Evolutionary conservation across 2,797 vertebrate genomes (phyloP), one percentile per base, ranked within the genome.

Genomic region (Halcyon leucocephala): DNA sequence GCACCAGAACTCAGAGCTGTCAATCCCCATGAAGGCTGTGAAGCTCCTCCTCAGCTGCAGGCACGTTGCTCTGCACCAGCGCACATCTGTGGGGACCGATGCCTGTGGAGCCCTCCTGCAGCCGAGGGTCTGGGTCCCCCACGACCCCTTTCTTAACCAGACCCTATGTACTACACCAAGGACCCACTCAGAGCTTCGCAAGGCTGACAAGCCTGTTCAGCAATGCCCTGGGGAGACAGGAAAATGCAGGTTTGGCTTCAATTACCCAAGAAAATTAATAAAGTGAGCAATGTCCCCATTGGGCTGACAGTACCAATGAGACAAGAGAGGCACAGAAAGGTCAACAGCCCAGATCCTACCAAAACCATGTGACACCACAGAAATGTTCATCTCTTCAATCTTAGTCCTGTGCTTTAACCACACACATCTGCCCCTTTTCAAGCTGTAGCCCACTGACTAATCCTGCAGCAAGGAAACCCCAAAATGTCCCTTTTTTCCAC

Each of bases 361-460:
- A 4, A 67, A 80, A 86, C 12, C 69, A 49, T 1, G 2, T 20
- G 46, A 5, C 69, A 72, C 17, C 1, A 2, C 57, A 88, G 35
- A 74, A 79, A 60, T 8, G 25, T 9, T 61, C 46, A 73, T 10
- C 66, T 93, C 39, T 35, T 83, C 72, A 48, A 2, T 22, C 85
- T 66, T 11, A 62, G 14, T 55, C 76, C 87, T 48, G 33, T 52
- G 77, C 51, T 64, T 54, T 95, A 91, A 91, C 90, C 93, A 73
- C 93, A 86, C 4, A 25, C 21, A 49, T 73, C 73, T 86, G 55
- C 51, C 58, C 25, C 51, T 88, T 66, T 73, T 54, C 74, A 60
- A 52, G 48, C 58, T 41, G 57, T 9, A 61, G 71, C 22, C 66
- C 82, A 66, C 51, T 61, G 67, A 91, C 67, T 82, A 95, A 91